Conservation (phyloP, 2,113 vertebrate genomes). For the Morone chrysops region DNA sequence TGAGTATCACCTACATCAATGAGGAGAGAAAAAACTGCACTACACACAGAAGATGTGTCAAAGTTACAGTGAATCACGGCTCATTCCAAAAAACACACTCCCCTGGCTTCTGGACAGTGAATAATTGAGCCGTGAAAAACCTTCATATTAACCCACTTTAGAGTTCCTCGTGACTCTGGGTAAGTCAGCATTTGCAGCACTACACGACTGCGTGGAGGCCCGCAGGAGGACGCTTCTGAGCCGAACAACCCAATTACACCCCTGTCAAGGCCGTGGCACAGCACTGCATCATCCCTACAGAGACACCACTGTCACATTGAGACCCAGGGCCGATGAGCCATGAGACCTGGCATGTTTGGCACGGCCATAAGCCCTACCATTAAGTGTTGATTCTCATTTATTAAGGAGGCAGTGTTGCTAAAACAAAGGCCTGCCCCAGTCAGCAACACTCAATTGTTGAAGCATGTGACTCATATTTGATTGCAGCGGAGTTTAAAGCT, state of each 20-base stretch:
- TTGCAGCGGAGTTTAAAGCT: slow-evolving; percentile 46
- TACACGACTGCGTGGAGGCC: slow-evolving; percentile 23
- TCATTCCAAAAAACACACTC: slow-evolving; percentile 14
- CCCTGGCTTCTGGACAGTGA: slow-evolving; percentile 49
- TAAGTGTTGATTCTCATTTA: slow-evolving; percentile 50
- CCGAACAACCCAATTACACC: slow-evolving; percentile 72
- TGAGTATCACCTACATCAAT: slow-evolving; percentile 54
- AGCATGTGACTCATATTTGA: slow-evolving; percentile 75
- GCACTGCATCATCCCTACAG: slow-evolving; percentile 63
- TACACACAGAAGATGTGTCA: slow-evolving; percentile 35
- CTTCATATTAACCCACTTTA: slow-evolving; percentile 52
- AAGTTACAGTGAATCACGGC: slow-evolving; percentile 59
- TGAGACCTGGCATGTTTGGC: slow-evolving; percentile 51
- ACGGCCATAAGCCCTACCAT: slow-evolving; percentile 28
- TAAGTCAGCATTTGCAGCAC: slow-evolving; percentile 51
- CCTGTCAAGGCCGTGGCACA: slow-evolving; percentile 52
- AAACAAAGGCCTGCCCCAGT: slow-evolving; percentile 53
- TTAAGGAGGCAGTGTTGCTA: slow-evolving; percentile 47
- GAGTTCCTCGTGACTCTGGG: slow-evolving; percentile 45
- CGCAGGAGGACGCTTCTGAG: slow-evolving; percentile 64
- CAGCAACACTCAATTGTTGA: slow-evolving; percentile 17
- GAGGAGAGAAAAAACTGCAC: slow-evolving; percentile 34
- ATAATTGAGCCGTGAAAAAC: slow-evolving; percentile 49
- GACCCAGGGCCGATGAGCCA: slow-evolving; percentile 42
- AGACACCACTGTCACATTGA: slow-evolving; percentile 51